These are phyloP conservation scores for Crossaster papposus DNA, from an alignment of 53 echinoderm and acorn worm genomes.

Conservation along the genomic window DNA sequence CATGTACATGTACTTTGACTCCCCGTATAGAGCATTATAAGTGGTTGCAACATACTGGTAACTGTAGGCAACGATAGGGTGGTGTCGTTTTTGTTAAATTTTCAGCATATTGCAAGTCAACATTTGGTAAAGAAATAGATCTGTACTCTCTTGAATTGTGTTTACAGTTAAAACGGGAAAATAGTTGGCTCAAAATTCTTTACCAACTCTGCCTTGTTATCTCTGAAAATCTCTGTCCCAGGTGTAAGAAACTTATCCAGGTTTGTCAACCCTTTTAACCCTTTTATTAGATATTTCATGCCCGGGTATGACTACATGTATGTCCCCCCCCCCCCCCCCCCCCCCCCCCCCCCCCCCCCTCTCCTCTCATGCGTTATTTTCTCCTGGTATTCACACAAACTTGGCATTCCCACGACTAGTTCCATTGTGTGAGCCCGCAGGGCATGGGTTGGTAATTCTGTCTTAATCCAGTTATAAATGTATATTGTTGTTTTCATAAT, in stretches of 20 bases:
- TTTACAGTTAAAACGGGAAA: neutral
- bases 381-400: neutral
- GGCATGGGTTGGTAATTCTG: neutral
- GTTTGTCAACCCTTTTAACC: neutral
- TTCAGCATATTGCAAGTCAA: too few relatives aligned
- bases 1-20: too few relatives aligned
- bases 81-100: too few relatives aligned
- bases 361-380: neutral
- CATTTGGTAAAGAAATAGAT: too few relatives aligned
- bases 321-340: too few relatives aligned
- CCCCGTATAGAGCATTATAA: too few relatives aligned
- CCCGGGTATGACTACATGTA: neutral
- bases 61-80: too few relatives aligned
- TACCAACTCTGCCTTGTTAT: neutral
- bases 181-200: neutral
- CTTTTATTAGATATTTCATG: neutral
- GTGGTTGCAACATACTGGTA: too few relatives aligned
- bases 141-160: too few relatives aligned
- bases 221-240: neutral
- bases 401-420: neutral
- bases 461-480: slow-evolving; percentile 13
- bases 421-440: neutral
- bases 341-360: too few relatives aligned
- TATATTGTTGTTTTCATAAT: slow-evolving; percentile 3
- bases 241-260: neutral